Evolutionary conservation across 2,113 vertebrate species (phyloP).

Genomic region (Tichodroma muraria): DNA sequence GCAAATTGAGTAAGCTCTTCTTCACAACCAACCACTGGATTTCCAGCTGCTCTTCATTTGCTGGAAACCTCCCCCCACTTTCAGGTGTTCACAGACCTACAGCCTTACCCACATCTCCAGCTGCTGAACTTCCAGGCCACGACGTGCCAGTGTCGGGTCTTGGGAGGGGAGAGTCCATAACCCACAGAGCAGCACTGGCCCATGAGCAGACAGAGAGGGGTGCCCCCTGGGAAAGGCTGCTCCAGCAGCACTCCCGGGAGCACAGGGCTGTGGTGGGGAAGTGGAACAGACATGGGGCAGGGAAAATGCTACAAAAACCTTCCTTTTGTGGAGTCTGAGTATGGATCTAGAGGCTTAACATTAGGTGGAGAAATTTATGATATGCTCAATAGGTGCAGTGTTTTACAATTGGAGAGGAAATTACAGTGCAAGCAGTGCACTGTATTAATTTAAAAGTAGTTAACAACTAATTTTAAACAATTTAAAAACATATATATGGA

Average conservation of each 20-base stretch:
- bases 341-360: background rate
- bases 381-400: background rate
- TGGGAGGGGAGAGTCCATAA: background rate
- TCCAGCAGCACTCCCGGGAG: accelerated
- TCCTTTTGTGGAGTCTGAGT: background rate
- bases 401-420: background rate
- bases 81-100: background rate
- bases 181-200: accelerated
- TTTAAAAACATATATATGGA: background rate
- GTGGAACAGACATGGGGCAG: background rate
- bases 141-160: background rate
- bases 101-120: background rate
- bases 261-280: background rate
- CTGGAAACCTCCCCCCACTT: background rate
- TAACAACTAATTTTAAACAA: background rate
- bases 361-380: background rate
- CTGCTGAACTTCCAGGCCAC: background rate
- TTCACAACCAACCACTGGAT: background rate
- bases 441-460: background rate
- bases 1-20: background rate
- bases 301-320: background rate
- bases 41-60: background rate
- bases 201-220: accelerated
- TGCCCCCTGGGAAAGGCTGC: background rate
- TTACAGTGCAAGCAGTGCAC: background rate